phyloP scores from a whole-genome alignment of 2,888 invertebrate genomes.

The Hirtodrosophila histrioides region DNA sequence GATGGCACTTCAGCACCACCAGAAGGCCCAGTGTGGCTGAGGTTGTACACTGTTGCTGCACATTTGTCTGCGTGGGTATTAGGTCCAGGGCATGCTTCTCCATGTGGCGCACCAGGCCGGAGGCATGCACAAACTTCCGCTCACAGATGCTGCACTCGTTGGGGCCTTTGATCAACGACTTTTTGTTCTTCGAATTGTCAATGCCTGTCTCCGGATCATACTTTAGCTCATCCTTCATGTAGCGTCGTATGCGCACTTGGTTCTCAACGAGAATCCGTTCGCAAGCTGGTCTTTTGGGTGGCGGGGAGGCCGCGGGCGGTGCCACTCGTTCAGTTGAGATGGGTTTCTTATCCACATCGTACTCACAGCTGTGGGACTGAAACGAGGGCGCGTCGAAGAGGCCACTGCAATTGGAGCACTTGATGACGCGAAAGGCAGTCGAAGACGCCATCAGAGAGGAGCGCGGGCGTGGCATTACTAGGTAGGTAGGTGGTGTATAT shows the following conservation, averaged over 20 bases:
- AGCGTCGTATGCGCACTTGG: conserved; percentile 82
- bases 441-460: conserved; percentile 9
- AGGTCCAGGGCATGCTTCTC: conserved; percentile 83
- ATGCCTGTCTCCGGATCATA: conserved; percentile 72
- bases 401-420: conserved; percentile 79
- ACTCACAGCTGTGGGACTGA: conserved; percentile 75
- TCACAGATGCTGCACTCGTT: conserved; percentile 83
- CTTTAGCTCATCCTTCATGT: conserved; percentile 83
- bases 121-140: conserved; percentile 84
- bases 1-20: conserved; percentile 79
- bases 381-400: conserved; percentile 71
- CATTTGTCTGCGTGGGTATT: conserved; percentile 65
- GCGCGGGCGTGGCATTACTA: not conserved
- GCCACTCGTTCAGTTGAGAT: conserved; percentile 13
- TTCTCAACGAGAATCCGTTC: conserved; percentile 81
- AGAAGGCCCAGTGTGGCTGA: conserved; percentile 61
- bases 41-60: conserved; percentile 24
- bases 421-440: conserved; percentile 53
- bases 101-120: conserved; percentile 83
- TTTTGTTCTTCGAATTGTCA: conserved; percentile 43
- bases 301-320: not conserved
- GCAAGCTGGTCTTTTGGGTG: conserved; percentile 48
- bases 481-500: too few species aligned
- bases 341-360: conserved; percentile 64
- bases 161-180: conserved; percentile 72